Evolutionary conservation across 2,797 vertebrate species (phyloP), one percentile per base, ranked within the genome.

Genomic region (Coregonus suidteri): DNA sequence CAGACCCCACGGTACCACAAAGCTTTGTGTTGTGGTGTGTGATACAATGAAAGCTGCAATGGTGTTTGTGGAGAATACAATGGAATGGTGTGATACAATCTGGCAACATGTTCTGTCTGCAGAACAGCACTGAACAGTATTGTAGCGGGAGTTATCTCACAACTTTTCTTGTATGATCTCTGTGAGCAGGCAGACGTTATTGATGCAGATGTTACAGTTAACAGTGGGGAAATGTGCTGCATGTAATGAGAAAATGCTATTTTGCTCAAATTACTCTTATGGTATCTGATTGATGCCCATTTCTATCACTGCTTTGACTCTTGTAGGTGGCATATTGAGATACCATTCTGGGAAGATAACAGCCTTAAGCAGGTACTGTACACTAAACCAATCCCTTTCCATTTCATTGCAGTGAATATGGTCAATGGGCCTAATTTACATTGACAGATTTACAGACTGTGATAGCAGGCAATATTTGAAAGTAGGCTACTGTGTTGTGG

Each of bases 311-410:
- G 47, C 79, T 71, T 87, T 74, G 78, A 89, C 88, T 78, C 81
- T 78, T 89, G 78, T 84, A 99, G 97, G 98, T 78, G 97, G 98
- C 89, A 95, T 95, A 72, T 91, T 99, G 90, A 93, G 94, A 73
- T 99, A 96, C 91, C 93, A 96, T 9, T 93, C 95, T 68, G 98
- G 97, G 71, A 95, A 94, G 92, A 97, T 98, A 84, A 93, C 93
- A 5, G 90, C 94, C 13, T 87, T 99, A 74, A 94, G 95, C 92
- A 97, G 96, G 98, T 98, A 95, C 83, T 73, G 79, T n/a, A 13
- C 34, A 51, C n/a, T 65, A 66, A 53, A 51, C 16, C 3, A 47
- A 52, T 34, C 11, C 11, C 13, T 66, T 25, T 30, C 64, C 20
- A 15, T 67, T 34, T 35, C 3, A 6, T 16, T 34, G 14, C 3